Percentiles rank a stretch among this genome's conserved stretches.
These are phyloP conservation scores for Stenotaenia linearis DNA, from an alignment of 2,888 invertebrate species.

Conservation along the genomic window DNA sequence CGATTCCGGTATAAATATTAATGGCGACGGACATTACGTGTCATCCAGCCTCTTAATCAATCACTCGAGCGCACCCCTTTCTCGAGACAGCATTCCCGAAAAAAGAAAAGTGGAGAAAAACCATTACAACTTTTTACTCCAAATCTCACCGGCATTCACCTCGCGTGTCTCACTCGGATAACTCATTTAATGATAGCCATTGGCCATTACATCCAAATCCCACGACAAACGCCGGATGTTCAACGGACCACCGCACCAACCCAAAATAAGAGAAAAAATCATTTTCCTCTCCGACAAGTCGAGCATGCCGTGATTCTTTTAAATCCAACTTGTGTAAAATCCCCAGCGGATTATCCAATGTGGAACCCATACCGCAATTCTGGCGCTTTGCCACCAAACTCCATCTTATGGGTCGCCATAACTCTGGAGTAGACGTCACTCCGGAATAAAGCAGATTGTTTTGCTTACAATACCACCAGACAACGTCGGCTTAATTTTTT, in stretches of 20 bases:
- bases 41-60: not conserved
- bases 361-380: not conserved
- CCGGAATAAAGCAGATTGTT: no score
- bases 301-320: conserved; percentile 17
- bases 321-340: not conserved
- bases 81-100: not conserved
- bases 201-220: conserved; percentile 23
- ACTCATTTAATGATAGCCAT: conserved; percentile 20
- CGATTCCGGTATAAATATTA: not conserved
- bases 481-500: no score
- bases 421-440: no score
- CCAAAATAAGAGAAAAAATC: not conserved
- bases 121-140: not conserved
- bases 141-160: conserved; percentile 23
- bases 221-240: conserved; percentile 20
- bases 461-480: no score
- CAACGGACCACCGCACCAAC: conserved; percentile 5
- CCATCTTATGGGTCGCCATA: no score
- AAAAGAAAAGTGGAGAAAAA: not conserved
- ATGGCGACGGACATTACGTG: not conserved
- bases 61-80: not conserved
- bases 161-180: conserved; percentile 24
- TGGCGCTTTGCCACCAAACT: no score
- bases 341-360: not conserved
- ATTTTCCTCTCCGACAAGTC: not conserved